phyloP scores from a whole-genome alignment of 2,888 invertebrate species.

The Mythimna loreyi region DNA sequence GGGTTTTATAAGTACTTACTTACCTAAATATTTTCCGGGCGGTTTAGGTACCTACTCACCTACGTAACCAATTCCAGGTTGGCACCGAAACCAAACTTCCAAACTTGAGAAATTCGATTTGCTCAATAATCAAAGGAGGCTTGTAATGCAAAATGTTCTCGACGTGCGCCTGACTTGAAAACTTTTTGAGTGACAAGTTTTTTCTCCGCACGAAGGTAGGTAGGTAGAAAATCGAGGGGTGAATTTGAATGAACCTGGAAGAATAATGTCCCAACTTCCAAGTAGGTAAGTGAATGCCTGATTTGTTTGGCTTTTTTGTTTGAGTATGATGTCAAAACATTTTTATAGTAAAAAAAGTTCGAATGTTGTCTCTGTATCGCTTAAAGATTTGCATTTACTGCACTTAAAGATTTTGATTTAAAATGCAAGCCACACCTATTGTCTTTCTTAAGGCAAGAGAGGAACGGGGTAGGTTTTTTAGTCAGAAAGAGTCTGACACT shows the following conservation, averaged over 20 bases:
- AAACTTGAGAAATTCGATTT: constrained; percentile 64
- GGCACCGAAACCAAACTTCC: constrained; percentile 20
- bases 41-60: constrained; percentile 20
- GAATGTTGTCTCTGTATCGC: no score
- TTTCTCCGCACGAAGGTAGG: constrained; percentile 32
- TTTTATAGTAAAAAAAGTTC: no score
- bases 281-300: background rate
- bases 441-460: no score
- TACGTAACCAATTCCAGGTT: constrained; percentile 4
- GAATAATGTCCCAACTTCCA: constrained; percentile 13
- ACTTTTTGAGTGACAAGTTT: constrained; percentile 69
- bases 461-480: no score
- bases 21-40: constrained; percentile 2
- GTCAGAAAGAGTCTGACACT: no score
- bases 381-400: no score
- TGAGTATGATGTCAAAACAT: background rate
- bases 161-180: constrained; percentile 54
- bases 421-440: no score
- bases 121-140: constrained; percentile 60
- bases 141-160: constrained; percentile 70
- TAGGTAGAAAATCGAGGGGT: constrained; percentile 57
- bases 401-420: no score
- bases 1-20: background rate
- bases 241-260: constrained; percentile 61
- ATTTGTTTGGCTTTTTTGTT: background rate